Evolutionary conservation across 2,888 invertebrate species (phyloP).

Genomic region (Drosophila subsilvestris): DNA sequence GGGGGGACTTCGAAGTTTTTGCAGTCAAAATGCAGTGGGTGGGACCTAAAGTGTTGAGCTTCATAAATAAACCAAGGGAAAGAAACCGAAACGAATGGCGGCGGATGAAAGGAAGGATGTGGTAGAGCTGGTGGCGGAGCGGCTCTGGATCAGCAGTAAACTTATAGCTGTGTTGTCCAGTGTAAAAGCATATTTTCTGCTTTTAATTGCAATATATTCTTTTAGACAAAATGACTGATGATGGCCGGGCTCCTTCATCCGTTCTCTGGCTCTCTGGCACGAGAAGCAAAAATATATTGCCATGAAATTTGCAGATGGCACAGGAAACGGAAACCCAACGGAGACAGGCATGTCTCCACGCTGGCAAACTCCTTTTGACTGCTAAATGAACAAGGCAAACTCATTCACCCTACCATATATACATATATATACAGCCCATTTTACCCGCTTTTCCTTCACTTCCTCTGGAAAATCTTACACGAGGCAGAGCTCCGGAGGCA

Average conservation of each 20-base stretch:
- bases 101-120: background rate
- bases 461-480: background rate
- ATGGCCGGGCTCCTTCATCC: constrained; percentile 48
- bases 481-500: constrained; percentile 14
- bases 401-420: constrained; percentile 16
- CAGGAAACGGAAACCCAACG: constrained; percentile 75
- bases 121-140: background rate
- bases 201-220: constrained; percentile 79
- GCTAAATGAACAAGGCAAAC: constrained; percentile 74
- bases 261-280: constrained; percentile 18
- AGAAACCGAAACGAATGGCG: constrained; percentile 6
- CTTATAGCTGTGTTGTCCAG: constrained; percentile 58
- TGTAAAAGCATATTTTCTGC: constrained; percentile 76
- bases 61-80: constrained; percentile 65
- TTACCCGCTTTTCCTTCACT: background rate
- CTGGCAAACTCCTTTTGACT: constrained; percentile 68
- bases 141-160: constrained; percentile 27
- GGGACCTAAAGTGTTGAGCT: constrained; percentile 67
- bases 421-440: too few relatives aligned
- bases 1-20: constrained; percentile 48
- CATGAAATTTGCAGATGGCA: constrained; percentile 73
- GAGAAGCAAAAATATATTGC: constrained; percentile 72
- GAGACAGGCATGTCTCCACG: constrained; percentile 58
- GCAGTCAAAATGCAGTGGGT: constrained; percentile 68
- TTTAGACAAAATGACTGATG: constrained; percentile 80